phyloP scores from a whole-genome alignment of 2,113 vertebrate species.

The Pithys albifrons region DNA sequence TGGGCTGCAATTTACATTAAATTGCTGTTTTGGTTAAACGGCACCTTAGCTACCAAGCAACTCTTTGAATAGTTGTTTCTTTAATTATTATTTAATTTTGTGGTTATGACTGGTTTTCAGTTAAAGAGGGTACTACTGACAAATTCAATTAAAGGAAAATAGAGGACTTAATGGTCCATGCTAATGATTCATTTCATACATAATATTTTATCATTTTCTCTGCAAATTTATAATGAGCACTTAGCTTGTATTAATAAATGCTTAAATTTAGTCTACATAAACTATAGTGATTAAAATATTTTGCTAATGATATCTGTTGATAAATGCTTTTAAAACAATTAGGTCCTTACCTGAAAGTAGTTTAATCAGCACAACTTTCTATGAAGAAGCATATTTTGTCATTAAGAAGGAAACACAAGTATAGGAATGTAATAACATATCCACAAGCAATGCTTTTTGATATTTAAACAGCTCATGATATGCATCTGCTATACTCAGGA shows the following conservation, averaged over 20 bases:
- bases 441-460: constrained; percentile 7
- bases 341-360: constrained; percentile 47
- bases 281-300: constrained; percentile 81
- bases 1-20: constrained; percentile 86
- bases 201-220: constrained; percentile 92
- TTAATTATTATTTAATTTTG: constrained; percentile 95
- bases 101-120: constrained; percentile 88
- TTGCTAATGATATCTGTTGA: constrained; percentile 76
- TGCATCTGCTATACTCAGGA: constrained; percentile 3
- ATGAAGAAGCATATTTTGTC: constrained; percentile 39
- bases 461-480: constrained; percentile 47
- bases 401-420: constrained; percentile 48
- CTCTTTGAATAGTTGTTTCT: constrained; percentile 88
- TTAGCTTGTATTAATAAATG: constrained; percentile 84
- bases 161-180: constrained; percentile 93
- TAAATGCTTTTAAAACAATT: constrained; percentile 69
- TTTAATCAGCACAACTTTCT: constrained; percentile 45
- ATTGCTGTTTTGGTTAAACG: constrained; percentile 86
- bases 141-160: constrained; percentile 97
- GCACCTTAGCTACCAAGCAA: constrained; percentile 84
- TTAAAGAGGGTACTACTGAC: constrained; percentile 95
- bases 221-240: constrained; percentile 86
- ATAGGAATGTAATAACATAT: constrained; percentile 1
- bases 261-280: constrained; percentile 78
- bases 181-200: constrained; percentile 95